Evolutionary conservation across 2,888 invertebrate species (phyloP).

Genomic region (Serripes groenlandicus): DNA sequence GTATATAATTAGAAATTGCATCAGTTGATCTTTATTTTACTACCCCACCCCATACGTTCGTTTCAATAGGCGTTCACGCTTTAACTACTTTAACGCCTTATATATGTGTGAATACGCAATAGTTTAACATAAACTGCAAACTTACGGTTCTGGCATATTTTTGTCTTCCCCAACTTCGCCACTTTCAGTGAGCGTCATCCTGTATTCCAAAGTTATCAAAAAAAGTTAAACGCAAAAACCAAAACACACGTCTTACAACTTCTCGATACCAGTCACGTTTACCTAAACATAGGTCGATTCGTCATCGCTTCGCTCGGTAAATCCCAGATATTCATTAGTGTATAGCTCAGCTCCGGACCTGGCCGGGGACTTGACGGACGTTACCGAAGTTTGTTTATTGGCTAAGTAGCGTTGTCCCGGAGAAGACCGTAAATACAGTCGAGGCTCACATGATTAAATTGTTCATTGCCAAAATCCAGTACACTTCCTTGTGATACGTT

Average conservation of each 20-base stretch:
- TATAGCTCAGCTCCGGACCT: background rate
- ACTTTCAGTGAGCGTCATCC: conserved; percentile 16
- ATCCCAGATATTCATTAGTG: conserved; percentile 18
- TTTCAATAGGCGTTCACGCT: no score
- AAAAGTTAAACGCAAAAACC: background rate
- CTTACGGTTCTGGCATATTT: conserved; percentile 4
- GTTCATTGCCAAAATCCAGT: background rate
- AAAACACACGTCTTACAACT: conserved; percentile 12
- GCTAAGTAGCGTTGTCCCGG: background rate
- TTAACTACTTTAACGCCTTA: no score
- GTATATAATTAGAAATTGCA: conserved; percentile 10
- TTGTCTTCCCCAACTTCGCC: conserved; percentile 11
- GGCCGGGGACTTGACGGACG: background rate
- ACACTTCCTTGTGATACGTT: conserved; percentile 12
- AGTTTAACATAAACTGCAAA: background rate
- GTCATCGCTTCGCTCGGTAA: conserved; percentile 23
- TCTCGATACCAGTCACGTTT: conserved; percentile 7
- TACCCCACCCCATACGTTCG: background rate
- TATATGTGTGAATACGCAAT: no score
- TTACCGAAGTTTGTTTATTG: conserved; percentile 13
- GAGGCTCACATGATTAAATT: background rate
- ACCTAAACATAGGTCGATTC: conserved; percentile 11
- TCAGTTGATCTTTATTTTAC: background rate
- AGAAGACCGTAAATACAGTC: background rate
- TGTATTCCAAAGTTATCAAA: background rate